Percentiles rank a stretch among this genome's conserved stretches.
These are phyloP conservation scores for Lutjanus campechanus DNA, from an alignment of 2,797 vertebrate species.

Conservation along the genomic window DNA sequence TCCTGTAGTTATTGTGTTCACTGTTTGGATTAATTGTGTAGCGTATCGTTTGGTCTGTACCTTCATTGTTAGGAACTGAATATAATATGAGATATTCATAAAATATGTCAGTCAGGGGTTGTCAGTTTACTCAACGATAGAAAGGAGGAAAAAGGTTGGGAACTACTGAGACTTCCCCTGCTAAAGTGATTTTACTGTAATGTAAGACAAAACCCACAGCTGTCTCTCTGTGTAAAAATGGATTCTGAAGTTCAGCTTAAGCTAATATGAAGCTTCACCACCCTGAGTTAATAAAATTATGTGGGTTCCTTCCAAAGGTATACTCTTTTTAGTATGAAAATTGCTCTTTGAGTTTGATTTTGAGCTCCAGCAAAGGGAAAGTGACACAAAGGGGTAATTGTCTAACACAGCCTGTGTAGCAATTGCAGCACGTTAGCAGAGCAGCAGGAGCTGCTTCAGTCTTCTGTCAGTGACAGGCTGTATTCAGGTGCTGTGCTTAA, in stretches of 20 bases:
- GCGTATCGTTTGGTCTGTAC: too few relatives aligned
- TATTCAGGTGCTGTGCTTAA: not conserved
- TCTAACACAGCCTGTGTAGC: not conserved
- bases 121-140: too few relatives aligned
- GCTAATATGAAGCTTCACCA: not conserved
- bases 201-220: not conserved
- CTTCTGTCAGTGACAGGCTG: not conserved
- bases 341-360: slow-evolving; percentile 6
- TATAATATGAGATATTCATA: too few relatives aligned
- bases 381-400: slow-evolving; percentile 3
- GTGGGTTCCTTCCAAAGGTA: not conserved
- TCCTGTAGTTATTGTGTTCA: too few relatives aligned
- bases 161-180: not conserved
- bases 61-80: too few relatives aligned
- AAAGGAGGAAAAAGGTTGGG: too few relatives aligned
- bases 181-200: not conserved
- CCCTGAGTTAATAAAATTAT: not conserved
- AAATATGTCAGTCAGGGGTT: too few relatives aligned
- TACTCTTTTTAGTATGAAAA: not conserved
- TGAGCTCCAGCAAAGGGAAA: not conserved
- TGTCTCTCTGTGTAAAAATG: not conserved
- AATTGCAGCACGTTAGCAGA: slow-evolving; percentile 4
- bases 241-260: not conserved
- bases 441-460: slow-evolving; percentile 5
- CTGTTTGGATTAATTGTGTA: too few relatives aligned